A percentile compares a stretch with the other conserved stretches of the same genome.
Conservation (phyloP, 2,797 vertebrate species). For the Rhinophrynus dorsalis region DNA sequence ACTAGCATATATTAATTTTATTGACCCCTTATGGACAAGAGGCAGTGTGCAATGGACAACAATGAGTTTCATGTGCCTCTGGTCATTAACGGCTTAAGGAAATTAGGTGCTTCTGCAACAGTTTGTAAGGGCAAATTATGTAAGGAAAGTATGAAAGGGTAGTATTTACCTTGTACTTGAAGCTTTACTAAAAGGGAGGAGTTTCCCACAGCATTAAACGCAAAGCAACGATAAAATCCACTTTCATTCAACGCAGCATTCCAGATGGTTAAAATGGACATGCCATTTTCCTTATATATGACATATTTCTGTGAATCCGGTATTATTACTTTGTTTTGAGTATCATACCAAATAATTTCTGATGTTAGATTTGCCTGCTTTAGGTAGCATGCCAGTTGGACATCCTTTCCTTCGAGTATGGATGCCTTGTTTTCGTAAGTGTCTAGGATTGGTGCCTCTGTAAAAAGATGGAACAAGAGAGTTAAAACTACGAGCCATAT, state of each 20-base stretch:
- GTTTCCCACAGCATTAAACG: conserved; percentile 80
- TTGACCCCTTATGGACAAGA: no score
- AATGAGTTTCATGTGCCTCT: no score
- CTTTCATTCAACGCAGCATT: conserved; percentile 69
- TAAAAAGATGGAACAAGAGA: no score
- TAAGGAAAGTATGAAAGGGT: no score
- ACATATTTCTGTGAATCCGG: conserved; percentile 68
- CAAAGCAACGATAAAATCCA: conserved; percentile 81
- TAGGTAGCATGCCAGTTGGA: conserved; percentile 74
- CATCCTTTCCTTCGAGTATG: conserved; percentile 81
- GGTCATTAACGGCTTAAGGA: no score
- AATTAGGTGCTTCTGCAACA: no score
- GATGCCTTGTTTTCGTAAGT: conserved; percentile 72
- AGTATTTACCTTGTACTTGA: conserved; percentile 77
- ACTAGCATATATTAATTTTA: no score
- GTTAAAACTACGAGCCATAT: no score
- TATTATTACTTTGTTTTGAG: conserved; percentile 67
- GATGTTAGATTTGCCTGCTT: conserved; percentile 62
- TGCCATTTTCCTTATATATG: conserved; percentile 69
- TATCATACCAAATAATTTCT: conserved; percentile 78
- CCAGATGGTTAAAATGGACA: conserved; percentile 76
- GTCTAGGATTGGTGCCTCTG: conserved; percentile 78
- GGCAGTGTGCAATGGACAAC: no score
- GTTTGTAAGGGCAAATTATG: no score
- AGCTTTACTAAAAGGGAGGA: conserved; percentile 74